Percentiles rank a stretch among this genome's conserved stretches.
Conservation (phyloP, 2,888 invertebrate species). For the Standfussiana lucernea region DNA sequence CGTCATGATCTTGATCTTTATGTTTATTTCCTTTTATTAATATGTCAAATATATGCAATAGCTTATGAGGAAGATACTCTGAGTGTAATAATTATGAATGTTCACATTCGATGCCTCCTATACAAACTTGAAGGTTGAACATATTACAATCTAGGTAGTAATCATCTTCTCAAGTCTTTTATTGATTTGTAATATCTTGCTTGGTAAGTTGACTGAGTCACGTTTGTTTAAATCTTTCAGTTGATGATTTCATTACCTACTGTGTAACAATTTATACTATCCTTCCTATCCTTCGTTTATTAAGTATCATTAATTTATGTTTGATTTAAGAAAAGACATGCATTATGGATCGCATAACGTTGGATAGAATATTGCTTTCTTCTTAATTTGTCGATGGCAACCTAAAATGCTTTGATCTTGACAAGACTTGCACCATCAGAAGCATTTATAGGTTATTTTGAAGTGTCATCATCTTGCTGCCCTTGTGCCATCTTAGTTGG, state of each 20-base stretch:
- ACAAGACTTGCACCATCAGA: neutral
- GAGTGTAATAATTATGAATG: slow-evolving; percentile 13
- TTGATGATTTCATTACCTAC: neutral
- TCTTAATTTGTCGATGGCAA: neutral
- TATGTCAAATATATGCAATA: slow-evolving; percentile 14
- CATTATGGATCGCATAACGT: neutral
- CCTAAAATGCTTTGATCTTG: neutral
- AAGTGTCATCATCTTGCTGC: neutral
- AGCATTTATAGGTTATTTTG: neutral
- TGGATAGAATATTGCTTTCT: neutral
- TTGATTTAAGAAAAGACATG: neutral
- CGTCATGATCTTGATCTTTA: neutral
- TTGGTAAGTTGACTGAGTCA: neutral
- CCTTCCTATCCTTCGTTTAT: too few species aligned
- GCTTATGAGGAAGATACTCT: neutral
- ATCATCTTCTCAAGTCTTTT: slow-evolving; percentile 1
- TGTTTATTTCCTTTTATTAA: slow-evolving; percentile 17
- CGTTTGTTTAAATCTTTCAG: neutral
- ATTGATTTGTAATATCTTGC: slow-evolving; percentile 30
- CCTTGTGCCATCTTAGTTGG: neutral
- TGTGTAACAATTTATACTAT: neutral
- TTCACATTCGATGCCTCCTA: neutral
- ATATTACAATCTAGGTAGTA: neutral
- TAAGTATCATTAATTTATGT: neutral
- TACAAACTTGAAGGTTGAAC: slow-evolving; percentile 20